Evolutionary conservation across 1,140 invertebrate genomes (phyloP), one percentile per base, ranked within the genome.

Genomic region (Drosophila burlai): DNA sequence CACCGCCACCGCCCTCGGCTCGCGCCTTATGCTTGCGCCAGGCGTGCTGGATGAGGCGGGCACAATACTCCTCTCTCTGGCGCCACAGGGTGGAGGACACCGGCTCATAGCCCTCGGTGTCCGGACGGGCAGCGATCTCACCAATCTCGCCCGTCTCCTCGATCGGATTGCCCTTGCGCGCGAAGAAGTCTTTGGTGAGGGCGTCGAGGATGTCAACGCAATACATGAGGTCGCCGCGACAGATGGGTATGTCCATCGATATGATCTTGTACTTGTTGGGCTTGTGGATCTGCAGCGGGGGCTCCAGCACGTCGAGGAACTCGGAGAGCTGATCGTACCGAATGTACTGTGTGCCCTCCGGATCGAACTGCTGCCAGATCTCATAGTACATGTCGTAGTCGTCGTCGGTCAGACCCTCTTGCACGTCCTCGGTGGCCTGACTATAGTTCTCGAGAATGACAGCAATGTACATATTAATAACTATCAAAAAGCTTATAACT

Each of bases 381-480:
- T 99, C 98, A 93, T 99, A 99, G 94, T 99, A 99, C 98, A 99
- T 99, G 93, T 99, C 99, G 94, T 99, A 99, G 93, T 99, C 98
- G 93, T 99, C 98, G 93, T 99, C 98, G 36, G 98, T 99, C 47
- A 99, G 95, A 86, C 98, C 98, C 94, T 99, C 98, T 93, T 99
- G 98, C 47, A 99, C 99, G 93, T 99, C 99, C 94, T 99, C 98
- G 46, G 98, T 99, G 38, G 98, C 98, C 94, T 98, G 97, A 64
- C 97, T 99, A 94, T 99, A 99, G 94, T 99, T 99, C 94, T 99
- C 98, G 93, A 99, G 95, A 93, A 99, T 99, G 93, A 99, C 98
- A 91, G 98, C 98, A 94, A 99, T 99, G 95, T 99, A 99, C 98
- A 99, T 99, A 96, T 99, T 99, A 93, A 99, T 98, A 76, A 99